Percentiles rank a stretch among this genome's conserved stretches.
These are phyloP conservation scores for Aethes cnicana DNA, from an alignment of 2,888 invertebrate genomes.

Conservation along the genomic window DNA sequence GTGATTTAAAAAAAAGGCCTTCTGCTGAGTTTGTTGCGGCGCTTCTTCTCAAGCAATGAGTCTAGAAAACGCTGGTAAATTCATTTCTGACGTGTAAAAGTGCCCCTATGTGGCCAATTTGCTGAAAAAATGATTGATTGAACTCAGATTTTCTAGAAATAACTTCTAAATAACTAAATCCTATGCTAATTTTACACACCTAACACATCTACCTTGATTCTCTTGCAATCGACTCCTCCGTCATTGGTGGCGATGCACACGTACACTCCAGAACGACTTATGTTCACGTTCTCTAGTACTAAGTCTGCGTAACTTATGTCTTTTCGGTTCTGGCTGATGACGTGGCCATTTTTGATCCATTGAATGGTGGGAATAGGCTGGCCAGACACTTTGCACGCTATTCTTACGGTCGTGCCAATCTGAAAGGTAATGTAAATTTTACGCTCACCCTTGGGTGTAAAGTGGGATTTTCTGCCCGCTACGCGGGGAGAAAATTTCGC, in stretches of 20 bases:
- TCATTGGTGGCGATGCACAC: slow-evolving; percentile 81
- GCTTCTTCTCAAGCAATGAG: no score
- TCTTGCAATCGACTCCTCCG: slow-evolving; percentile 68
- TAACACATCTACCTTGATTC: slow-evolving; percentile 64
- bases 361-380: slow-evolving; percentile 80
- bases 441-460: background rate
- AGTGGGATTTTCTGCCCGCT: no score
- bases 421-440: slow-evolving; percentile 40
- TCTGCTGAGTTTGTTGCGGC: no score
- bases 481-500: no score
- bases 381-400: slow-evolving; percentile 81
- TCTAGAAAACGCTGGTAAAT: no score
- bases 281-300: slow-evolving; percentile 46
- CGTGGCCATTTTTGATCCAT: slow-evolving; percentile 80
- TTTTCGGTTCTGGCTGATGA: slow-evolving; percentile 45
- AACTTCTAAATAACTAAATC: no score
- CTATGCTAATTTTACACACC: slow-evolving; percentile 30
- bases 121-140: no score
- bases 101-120: no score
- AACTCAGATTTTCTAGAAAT: no score
- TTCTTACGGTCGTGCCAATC: slow-evolving; percentile 53
- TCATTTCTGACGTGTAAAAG: no score
- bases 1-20: no score
- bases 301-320: slow-evolving; percentile 59
- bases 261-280: slow-evolving; percentile 72